Evolutionary conservation across 2,888 invertebrate genomes (phyloP), one percentile per base, ranked within the genome.

Genomic region (Acanthoscelides obtectus): DNA sequence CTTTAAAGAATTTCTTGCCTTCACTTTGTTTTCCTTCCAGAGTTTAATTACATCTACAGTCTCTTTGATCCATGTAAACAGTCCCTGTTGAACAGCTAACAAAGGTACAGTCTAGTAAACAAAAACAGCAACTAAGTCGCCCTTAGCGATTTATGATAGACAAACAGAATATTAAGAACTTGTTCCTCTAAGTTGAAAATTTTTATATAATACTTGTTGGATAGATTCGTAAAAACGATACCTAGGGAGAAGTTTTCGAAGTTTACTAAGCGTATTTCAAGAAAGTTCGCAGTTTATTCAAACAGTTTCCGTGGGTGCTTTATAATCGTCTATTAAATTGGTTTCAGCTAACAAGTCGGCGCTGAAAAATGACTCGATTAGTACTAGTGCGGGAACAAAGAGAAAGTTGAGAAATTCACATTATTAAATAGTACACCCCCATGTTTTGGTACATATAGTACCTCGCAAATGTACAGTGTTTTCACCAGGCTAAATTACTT

Each of bases 201-300:
- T 6, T 45, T n/a, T n/a, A n/a, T 45, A 45, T 45, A 45, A 45
- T 45, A 45, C 45, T 45, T 45, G 45, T 45, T 45, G 45, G 45
- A 12, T 45, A 4, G 45, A 17, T 45, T 45, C 45, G 17, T 17
- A 45, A 45, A 45, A 45, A 45, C 17, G 45, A 45, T 12, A 45
- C 45, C 8, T 45, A 45, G 17, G 45, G 45, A 45, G 45, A 12
- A 45, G 45, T 45, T 45, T 45, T 45, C 45, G 1, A 45, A 45
- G 45, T 45, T 45, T 17, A 45, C 45, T 45, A 45, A 45, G 45
- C 45, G 45, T 45, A 45, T 45, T 45, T 45, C 45, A 45, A 45
- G 45, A 45, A 69, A 71, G 71, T 73, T 73, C 66, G 65, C 67
- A 71, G 69, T 71, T 73, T 71, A 73, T 69, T 68, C 68, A 73